Conservation (phyloP, 2,113 vertebrate species). For the Paradoxurus hermaphroditus region DNA sequence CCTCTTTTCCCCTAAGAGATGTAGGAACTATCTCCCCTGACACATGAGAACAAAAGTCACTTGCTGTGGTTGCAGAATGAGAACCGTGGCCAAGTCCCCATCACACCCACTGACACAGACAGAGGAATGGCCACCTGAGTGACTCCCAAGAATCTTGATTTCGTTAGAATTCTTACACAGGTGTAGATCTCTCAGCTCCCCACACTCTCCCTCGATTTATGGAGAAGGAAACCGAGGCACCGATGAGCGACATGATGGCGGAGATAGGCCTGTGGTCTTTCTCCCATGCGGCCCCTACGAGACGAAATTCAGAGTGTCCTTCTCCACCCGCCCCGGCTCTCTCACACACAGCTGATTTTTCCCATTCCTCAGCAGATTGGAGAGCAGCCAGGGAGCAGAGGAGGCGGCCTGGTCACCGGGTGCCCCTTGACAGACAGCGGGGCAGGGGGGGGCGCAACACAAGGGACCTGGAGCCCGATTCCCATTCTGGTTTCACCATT, state of each 20-base stretch:
- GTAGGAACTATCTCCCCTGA: background rate
- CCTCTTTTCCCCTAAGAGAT: background rate
- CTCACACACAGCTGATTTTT: background rate
- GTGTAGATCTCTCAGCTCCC: background rate
- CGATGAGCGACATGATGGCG: background rate
- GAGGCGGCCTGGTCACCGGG: background rate
- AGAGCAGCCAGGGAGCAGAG: background rate
- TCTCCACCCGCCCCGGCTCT: fast-evolving
- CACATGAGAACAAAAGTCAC: background rate
- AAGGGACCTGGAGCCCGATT: fast-evolving
- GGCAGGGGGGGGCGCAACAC: background rate
- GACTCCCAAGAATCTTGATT: background rate
- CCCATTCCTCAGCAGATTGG: background rate
- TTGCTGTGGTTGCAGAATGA: background rate
- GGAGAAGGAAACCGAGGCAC: background rate
- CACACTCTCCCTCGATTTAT: background rate
- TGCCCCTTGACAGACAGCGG: background rate
- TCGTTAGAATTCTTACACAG: background rate
- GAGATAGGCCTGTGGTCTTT: background rate
- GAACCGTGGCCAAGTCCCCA: background rate
- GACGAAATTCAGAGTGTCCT: background rate
- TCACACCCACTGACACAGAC: background rate
- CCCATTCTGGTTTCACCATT: background rate
- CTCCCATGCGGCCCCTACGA: background rate
- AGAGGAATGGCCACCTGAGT: background rate